A percentile compares a stretch with the other conserved stretches of the same genome.
Conservation (phyloP, 53 echinoderm and acorn worm species). For the Antedon mediterranea region DNA sequence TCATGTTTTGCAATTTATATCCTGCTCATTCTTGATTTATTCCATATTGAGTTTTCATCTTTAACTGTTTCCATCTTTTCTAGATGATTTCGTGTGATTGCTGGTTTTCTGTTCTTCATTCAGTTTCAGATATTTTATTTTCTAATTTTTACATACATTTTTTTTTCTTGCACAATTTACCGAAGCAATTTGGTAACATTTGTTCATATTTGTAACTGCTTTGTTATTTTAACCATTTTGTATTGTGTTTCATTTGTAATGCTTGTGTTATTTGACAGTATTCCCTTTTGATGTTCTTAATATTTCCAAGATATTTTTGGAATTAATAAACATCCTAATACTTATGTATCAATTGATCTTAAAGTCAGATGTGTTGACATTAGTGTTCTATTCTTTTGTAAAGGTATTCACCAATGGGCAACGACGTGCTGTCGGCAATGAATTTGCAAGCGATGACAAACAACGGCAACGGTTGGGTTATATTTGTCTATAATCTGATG, state of each 20-base stretch:
- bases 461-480: slow-evolving; percentile 97
- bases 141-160: not conserved
- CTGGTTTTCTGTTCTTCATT: not conserved
- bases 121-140: not conserved
- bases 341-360: no score
- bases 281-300: not conserved
- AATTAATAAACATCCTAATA: no score
- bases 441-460: slow-evolving; percentile 87
- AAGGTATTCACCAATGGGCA: slow-evolving; percentile 7
- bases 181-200: not conserved
- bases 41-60: not conserved
- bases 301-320: no score
- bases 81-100: not conserved
- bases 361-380: not conserved
- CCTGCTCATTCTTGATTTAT: not conserved
- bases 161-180: not conserved
- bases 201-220: not conserved
- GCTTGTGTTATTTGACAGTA: not conserved
- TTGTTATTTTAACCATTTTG: not conserved
- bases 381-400: not conserved
- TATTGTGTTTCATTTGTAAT: not conserved
- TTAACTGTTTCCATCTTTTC: not conserved
- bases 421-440: slow-evolving; percentile 68
- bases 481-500: slow-evolving; percentile 97
- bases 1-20: no score